Base-by-base conservation (phyloP, 64 coral and sea anemone species). In the Astreopora myriophthalma region DNA sequence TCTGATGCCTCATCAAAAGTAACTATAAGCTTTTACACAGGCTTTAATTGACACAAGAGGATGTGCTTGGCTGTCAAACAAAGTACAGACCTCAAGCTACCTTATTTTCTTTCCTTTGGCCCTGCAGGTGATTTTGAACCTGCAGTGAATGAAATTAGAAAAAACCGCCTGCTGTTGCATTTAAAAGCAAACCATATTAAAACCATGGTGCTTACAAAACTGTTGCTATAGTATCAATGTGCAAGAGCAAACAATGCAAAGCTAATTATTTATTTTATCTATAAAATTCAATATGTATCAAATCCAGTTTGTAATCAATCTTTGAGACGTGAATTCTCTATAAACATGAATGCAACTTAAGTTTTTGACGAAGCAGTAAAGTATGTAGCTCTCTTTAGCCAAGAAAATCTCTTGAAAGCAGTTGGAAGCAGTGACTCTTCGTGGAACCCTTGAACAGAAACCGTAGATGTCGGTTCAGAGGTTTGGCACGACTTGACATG, bases 131-230 rank as follows among this genome's bases (percentile, higher is more conserved):
- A 83, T 14, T 2, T 8, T 37, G 3, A 23, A 38, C 79, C 79
- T 83, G 79, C 20, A 0, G 79, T 26, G 79, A 34, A 34, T 34
- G 38, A 83, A 64, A 83, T 83, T 64, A 83, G 79, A 64, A 83
- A 64, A 55, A 25, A 16, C 28, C 6, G 22, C 25, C 17, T 49
- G 42, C 25, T 49, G 10, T 11, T 7, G 70, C 70, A 73, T 22
- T 33, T 7, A 73, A 35, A 3, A 36, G 13, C 31, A 38, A 36
- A 55, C 51, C 70, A 22, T 25, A 65, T 25, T 22, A 9, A 38
- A 36, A 55, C 51, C 70, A 22, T 25, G 38, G 26, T 22, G 22
- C 38, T 8, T 64, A 83, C 36, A n/a, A 75, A 80, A 10, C 17
- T 34, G 52, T 81, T 65, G 31, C 51, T 37, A 20, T 19, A 33